Conservation (phyloP, 2,797 vertebrate genomes). For the Gallinago nigripennis region DNA sequence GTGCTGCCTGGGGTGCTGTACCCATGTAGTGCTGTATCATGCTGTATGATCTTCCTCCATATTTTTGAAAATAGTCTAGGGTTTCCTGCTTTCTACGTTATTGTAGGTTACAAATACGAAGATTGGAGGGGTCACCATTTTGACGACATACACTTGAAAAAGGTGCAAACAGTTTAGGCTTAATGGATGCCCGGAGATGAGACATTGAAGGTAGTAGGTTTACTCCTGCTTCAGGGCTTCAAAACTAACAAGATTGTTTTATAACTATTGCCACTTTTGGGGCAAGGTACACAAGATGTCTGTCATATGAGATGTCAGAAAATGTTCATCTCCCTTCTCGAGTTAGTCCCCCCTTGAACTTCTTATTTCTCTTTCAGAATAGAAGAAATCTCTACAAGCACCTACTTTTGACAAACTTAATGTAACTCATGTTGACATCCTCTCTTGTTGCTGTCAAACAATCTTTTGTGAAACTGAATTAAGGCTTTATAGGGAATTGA, state of each 20-base stretch:
- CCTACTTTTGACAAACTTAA: not conserved
- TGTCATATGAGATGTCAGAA: not conserved
- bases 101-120: not conserved
- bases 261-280: not conserved
- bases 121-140: not conserved
- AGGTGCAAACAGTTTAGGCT: not conserved
- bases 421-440: not conserved
- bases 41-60: not conserved
- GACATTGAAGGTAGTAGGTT: not conserved
- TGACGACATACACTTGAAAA: not conserved
- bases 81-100: not conserved
- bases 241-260: not conserved
- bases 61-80: not conserved
- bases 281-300: not conserved
- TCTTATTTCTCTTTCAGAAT: conserved; percentile 1
- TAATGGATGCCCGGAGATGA: not conserved
- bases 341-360: not conserved
- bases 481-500: conserved; percentile 40
- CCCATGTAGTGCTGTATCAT: not conserved
- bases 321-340: not conserved
- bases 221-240: not conserved
- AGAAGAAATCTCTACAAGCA: not conserved
- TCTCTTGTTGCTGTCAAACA: conserved; percentile 49
- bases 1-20: not conserved
- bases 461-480: conserved; percentile 34